Base-by-base conservation (phyloP, 2,797 vertebrate genomes). In the Pyrrhura leucotis region DNA sequence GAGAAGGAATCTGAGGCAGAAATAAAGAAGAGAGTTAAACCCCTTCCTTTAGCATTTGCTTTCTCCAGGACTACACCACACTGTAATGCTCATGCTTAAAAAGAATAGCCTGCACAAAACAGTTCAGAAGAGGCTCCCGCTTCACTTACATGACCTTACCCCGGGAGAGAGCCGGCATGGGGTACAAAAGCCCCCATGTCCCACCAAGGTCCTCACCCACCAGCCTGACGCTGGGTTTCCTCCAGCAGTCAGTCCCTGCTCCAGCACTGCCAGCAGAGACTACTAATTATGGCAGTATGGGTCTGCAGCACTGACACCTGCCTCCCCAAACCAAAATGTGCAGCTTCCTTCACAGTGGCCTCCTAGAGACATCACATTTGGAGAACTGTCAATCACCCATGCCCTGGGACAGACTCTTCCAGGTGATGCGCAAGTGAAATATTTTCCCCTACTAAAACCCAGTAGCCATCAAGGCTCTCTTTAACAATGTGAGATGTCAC, bases 361-460 rank as follows among this genome's bases (percentile, higher is more conserved):
- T 92, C 88, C 84, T 73, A 65, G 81, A 84, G 75, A 21, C 81
- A 85, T 31, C 68, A 13, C 21, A 26, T 82, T 22, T 83, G 31
- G 89, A 33, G 63, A 87, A 67, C 77, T 79, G 85, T 29, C 81
- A 93, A 23, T 89, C 85, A 91, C 37, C 22, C 10, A 1, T 50
- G 58, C 69, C 65, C 79, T 4, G 0, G 74, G 66, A 66, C 69
- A 66, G 76, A 81, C 5, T 42, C 0, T 0, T 12, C 67, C 74
- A 73, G 83, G 22, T 91, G 88, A 95, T 79, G 83, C 73, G 33
- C 50, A 47, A 76, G 59, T 45, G 50, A 90, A 95, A 45, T 79
- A 63, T 67, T 73, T 94, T 63, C 78, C 74, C 84, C 23, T 28
- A 1, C 56, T 89, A 73, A 93, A 74, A 67, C 80, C 67, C 25